These are phyloP conservation scores for Papilio elwesi DNA, from an alignment of 2,888 invertebrate species.

Conservation along the genomic window DNA sequence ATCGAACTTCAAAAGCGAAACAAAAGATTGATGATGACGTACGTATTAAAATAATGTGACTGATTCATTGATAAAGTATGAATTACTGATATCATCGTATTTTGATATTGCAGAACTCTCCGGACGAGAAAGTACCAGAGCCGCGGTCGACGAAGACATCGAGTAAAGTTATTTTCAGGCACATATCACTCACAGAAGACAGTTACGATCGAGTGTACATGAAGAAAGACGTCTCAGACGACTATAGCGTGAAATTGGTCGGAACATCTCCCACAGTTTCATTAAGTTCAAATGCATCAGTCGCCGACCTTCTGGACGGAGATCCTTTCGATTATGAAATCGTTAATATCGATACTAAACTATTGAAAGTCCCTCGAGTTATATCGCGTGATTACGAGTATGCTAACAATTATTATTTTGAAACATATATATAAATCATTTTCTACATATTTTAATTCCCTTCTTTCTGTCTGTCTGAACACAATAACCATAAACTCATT, in stretches of 20 bases:
- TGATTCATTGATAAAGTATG: background rate
- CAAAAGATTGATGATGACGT: slow-evolving; percentile 45
- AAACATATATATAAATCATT: background rate
- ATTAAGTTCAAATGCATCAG: slow-evolving; percentile 47
- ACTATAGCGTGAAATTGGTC: slow-evolving; percentile 54
- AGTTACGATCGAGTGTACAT: slow-evolving; percentile 53
- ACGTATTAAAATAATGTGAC: slow-evolving; percentile 38
- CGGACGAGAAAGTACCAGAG: slow-evolving; percentile 45
- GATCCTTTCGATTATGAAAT: slow-evolving; percentile 78
- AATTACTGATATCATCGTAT: background rate
- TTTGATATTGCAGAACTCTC: slow-evolving; percentile 33
- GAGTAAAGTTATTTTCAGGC: slow-evolving; percentile 61
- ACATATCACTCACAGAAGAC: slow-evolving; percentile 43
- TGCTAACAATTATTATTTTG: slow-evolving; percentile 45
- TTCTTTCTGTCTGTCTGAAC: no score
- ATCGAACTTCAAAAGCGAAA: slow-evolving; percentile 48
- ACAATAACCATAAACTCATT: no score
- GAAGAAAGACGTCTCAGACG: slow-evolving; percentile 55
- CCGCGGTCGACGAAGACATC: slow-evolving; percentile 41
- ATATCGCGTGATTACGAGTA: slow-evolving; percentile 52
- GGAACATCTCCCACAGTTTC: slow-evolving; percentile 49
- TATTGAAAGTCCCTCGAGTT: slow-evolving; percentile 56
- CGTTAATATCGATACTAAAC: slow-evolving; percentile 67
- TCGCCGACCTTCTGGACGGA: slow-evolving; percentile 60
- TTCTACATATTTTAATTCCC: no score